Evolutionary conservation across 2,888 invertebrate genomes (phyloP), one percentile per base, ranked within the genome.

Genomic region (Carabus problematicus): DNA sequence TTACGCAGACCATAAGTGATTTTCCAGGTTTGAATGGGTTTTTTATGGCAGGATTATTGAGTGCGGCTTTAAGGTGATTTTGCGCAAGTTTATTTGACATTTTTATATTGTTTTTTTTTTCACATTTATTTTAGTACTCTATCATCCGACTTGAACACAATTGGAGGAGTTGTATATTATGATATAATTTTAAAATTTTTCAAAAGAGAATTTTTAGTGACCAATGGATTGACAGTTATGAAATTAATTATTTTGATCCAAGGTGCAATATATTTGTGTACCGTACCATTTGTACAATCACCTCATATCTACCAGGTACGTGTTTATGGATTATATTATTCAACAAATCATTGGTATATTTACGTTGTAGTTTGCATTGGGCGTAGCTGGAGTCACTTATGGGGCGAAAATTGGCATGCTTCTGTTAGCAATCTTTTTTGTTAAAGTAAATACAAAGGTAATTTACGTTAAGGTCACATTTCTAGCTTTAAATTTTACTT

Each of bases 371-470:
- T 14, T 39, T 8, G 8, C 0, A 61, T 11, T 12, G 45, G n/a
- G 12, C 61, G 8, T 60, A 55, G 3, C 43, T 54, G 9, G 39
- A 61, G 2, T n/a, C n/a, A 68, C 68, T 14, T 61, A 54, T 4
- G 68, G 68, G 11, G 68, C 68, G 12, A 68, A 68, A 55, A 61
- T 68, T 45, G 61, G 68, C 42, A 55, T 62, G 42, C 7, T 68
- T 39, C 16, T 54, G 12, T 40, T 68, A 54, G 68, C 55, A 29
- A 55, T 62, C n/a, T 16, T 61, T 16, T 68, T 68, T 45, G 61
- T 61, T 7, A 68, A 55, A 55, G 19, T 55, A 29, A 68, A 68
- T 54, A 54, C 68, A 9, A 61, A 62, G 61, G 68, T 68, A 68
- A 55, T 18, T 29, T n/a, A n/a, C n/a, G n/a, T n/a, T n/a, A n/a